Conservation (phyloP, 2,113 vertebrate species). For the Brachyistius frenatus region DNA sequence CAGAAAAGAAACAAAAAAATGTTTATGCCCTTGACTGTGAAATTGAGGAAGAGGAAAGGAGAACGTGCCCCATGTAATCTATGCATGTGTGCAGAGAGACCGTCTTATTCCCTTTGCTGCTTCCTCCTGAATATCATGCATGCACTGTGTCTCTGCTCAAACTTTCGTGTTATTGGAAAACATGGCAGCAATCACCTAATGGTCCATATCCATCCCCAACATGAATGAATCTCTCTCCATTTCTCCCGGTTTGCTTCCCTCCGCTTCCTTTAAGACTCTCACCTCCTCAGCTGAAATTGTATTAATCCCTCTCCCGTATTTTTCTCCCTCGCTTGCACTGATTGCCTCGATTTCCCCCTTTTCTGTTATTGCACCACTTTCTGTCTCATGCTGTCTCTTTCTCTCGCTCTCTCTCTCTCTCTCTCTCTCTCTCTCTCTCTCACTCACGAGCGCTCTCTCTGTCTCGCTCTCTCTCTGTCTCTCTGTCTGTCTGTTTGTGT, state of each 20-base stretch:
- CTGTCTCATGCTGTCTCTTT: not conserved
- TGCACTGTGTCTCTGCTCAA: conserved; percentile 25
- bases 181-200: conserved; percentile 54
- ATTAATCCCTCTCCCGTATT: conserved; percentile 31
- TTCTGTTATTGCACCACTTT: conserved; percentile 1
- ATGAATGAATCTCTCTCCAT: conserved; percentile 33
- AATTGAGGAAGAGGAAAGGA: not conserved
- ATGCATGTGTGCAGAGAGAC: conserved; percentile 13
- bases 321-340: conserved; percentile 16
- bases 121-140: not conserved
- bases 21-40: conserved; percentile 33
- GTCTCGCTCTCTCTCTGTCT: too few relatives aligned
- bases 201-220: conserved; percentile 37
- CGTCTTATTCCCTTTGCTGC: conserved; percentile 22
- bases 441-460: too few relatives aligned
- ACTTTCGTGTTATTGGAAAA: conserved; percentile 48
- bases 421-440: too few relatives aligned
- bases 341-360: not conserved
- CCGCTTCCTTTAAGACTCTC: not conserved
- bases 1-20: conserved; percentile 24
- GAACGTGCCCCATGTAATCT: not conserved
- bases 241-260: conserved; percentile 1
- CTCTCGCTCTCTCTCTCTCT: not conserved
- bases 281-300: conserved; percentile 16
- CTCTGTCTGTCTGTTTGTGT: too few relatives aligned